These are phyloP conservation scores for Trachelus tabidus DNA, from an alignment of 2,888 invertebrate genomes.

Conservation along the genomic window DNA sequence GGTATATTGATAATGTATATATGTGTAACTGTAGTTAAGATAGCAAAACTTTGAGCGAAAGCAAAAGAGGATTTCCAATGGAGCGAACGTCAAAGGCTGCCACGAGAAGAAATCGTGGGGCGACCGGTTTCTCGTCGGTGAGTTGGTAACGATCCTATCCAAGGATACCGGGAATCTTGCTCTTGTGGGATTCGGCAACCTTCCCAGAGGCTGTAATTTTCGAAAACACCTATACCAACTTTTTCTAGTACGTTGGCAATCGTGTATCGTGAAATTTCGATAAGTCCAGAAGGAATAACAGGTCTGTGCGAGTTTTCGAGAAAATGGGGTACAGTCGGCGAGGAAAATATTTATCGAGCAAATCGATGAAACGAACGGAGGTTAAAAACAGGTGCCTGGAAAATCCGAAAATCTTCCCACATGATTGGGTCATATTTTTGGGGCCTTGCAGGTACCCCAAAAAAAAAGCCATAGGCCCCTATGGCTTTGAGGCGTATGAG, in stretches of 20 bases:
- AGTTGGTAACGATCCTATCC: neutral
- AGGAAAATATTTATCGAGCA: neutral
- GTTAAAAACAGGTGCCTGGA: neutral
- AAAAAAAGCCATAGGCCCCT: neutral
- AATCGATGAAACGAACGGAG: neutral
- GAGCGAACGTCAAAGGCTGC: neutral
- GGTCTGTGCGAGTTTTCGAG: neutral
- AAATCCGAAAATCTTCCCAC: conserved; percentile 33
- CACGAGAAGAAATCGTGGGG: neutral
- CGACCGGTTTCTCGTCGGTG: neutral
- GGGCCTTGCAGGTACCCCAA: neutral
- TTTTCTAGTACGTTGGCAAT: neutral
- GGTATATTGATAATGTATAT: no score
- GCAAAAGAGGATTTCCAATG: neutral
- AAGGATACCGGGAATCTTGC: neutral
- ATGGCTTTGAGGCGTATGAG: neutral
- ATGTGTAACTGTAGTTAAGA: neutral
- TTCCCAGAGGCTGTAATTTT: neutral
- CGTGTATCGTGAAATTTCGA: neutral
- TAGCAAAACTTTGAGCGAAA: neutral
- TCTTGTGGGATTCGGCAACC: neutral
- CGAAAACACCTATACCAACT: neutral
- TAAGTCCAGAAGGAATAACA: neutral
- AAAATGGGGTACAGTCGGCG: neutral
- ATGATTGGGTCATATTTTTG: conserved; percentile 12